A percentile compares a stretch with the other conserved stretches of the same genome.
Evolutionary conservation across 2,797 vertebrate genomes (phyloP).

Genomic region (Pyrocephalus nanus): DNA sequence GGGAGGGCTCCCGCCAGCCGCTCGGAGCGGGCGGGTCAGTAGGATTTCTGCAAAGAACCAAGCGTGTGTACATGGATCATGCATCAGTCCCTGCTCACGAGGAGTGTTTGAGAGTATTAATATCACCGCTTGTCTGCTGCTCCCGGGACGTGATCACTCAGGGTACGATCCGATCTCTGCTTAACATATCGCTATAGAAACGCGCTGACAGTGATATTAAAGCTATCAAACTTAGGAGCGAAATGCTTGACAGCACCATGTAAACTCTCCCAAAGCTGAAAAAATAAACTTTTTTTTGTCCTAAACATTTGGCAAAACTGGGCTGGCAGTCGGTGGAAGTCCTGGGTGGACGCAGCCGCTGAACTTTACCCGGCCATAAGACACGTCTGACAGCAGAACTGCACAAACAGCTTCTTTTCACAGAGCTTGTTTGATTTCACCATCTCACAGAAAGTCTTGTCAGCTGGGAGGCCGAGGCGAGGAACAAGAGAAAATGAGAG

Average conservation of each 20-base stretch:
- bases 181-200: slow-evolving; percentile 35
- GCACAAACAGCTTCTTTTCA: slow-evolving; percentile 89
- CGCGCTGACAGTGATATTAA: slow-evolving; percentile 47
- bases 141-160: background rate
- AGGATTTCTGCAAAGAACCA: slow-evolving; percentile 10
- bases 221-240: slow-evolving; percentile 55
- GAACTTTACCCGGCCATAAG: slow-evolving; percentile 83
- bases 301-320: slow-evolving; percentile 59
- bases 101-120: slow-evolving; percentile 64
- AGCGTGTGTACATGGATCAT: background rate
- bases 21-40: background rate
- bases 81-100: slow-evolving; percentile 22
- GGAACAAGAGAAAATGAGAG: slow-evolving; percentile 42
- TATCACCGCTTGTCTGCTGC: background rate
- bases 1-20: background rate
- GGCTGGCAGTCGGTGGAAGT: slow-evolving; percentile 50
- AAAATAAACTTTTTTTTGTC: slow-evolving; percentile 65
- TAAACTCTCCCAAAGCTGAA: slow-evolving; percentile 63
- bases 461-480: slow-evolving; percentile 72
- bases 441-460: slow-evolving; percentile 92
- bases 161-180: slow-evolving; percentile 2
- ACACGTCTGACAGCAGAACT: slow-evolving; percentile 93
- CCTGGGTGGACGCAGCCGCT: slow-evolving; percentile 19
- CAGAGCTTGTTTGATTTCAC: slow-evolving; percentile 91
- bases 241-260: slow-evolving; percentile 37